Conservation (phyloP, 1,140 invertebrate species). For the Pogonomyrmex barbatus region DNA sequence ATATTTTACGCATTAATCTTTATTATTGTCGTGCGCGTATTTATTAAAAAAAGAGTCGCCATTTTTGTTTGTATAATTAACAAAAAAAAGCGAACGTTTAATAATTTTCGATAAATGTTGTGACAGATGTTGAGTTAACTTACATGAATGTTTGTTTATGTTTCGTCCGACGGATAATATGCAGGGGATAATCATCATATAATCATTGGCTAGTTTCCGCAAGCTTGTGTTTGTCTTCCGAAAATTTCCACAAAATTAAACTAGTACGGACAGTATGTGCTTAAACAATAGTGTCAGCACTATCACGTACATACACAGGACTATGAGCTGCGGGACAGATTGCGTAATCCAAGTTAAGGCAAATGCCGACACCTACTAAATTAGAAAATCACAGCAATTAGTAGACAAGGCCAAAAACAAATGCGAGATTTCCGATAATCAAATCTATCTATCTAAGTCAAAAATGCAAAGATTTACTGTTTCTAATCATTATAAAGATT, state of each 20-base stretch:
- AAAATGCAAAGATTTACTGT: background rate
- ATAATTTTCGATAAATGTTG: background rate
- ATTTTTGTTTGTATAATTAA: background rate
- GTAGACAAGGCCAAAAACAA: background rate
- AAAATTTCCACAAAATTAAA: slow-evolving; percentile 20
- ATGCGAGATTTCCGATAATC: background rate
- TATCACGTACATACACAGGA: background rate
- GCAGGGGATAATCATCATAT: background rate
- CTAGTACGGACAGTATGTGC: too few relatives aligned
- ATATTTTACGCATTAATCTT: slow-evolving; percentile 1
- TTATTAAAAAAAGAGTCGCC: background rate
- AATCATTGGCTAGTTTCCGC: background rate
- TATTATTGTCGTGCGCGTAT: background rate
- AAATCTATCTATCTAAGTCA: background rate
- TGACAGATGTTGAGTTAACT: background rate
- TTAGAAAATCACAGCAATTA: background rate
- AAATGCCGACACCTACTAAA: background rate
- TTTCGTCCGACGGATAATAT: slow-evolving; percentile 6
- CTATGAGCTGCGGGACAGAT: background rate
- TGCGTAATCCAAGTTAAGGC: slow-evolving; percentile 36
- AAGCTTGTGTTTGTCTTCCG: background rate
- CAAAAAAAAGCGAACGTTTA: background rate
- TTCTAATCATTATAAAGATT: background rate
- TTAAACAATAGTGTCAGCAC: slow-evolving; percentile 22
- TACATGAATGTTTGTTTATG: background rate